Evolutionary conservation across 2,113 vertebrate genomes (phyloP).

Genomic region (Ochotona curzoniae): DNA sequence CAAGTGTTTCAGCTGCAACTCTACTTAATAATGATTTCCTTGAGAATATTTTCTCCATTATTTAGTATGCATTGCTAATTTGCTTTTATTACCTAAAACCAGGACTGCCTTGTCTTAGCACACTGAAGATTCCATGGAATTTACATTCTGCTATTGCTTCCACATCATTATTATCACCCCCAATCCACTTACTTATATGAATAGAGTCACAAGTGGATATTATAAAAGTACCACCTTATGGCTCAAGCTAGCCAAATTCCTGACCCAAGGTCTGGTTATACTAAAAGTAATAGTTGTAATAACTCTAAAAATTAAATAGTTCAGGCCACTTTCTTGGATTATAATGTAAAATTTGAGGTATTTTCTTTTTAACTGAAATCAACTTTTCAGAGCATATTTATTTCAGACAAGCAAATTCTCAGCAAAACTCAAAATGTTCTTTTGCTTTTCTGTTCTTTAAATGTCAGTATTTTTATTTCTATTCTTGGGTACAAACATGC

Average conservation of each 20-base stretch:
- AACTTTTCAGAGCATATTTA: background rate
- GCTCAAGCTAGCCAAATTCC: slow-evolving; percentile 1
- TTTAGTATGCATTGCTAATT: background rate
- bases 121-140: background rate
- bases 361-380: background rate
- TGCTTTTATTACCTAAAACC: background rate
- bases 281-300: background rate
- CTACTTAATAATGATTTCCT: slow-evolving; percentile 24
- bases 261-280: background rate
- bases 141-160: background rate
- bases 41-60: background rate
- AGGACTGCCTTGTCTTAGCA: background rate
- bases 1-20: background rate
- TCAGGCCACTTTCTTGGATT: background rate
- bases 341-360: background rate
- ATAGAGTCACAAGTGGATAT: background rate
- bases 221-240: background rate
- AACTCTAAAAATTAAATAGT: background rate
- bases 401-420: background rate
- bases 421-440: background rate
- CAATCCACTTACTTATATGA: background rate
- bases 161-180: background rate
- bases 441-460: background rate
- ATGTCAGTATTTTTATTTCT: slow-evolving; percentile 62
- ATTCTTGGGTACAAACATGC: slow-evolving; percentile 27